These are phyloP conservation scores for Antitype chi DNA, from an alignment of 2,888 invertebrate species.

Conservation along the genomic window DNA sequence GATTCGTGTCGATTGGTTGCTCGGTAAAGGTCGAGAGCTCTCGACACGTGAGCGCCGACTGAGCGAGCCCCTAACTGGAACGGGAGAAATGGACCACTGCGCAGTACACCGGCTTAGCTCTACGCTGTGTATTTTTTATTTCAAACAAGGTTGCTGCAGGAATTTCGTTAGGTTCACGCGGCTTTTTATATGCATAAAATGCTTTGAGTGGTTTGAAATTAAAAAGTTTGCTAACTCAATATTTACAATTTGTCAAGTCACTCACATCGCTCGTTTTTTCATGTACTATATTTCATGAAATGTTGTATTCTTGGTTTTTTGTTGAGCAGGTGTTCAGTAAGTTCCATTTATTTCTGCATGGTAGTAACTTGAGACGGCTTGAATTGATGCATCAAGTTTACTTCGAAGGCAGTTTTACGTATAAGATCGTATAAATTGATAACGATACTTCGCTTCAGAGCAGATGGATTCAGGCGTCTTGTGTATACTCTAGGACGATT, in stretches of 20 bases:
- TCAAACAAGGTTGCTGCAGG: constrained; percentile 76
- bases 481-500: constrained; percentile 19
- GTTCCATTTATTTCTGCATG: constrained; percentile 5
- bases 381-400: constrained; percentile 40
- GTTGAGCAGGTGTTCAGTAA: constrained; percentile 5
- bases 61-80: constrained; percentile 73
- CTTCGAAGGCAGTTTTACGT: constrained; percentile 18
- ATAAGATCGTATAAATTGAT: constrained; percentile 51
- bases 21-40: constrained; percentile 81
- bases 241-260: constrained; percentile 48
- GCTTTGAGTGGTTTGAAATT: constrained; percentile 66
- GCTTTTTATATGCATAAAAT: constrained; percentile 70
- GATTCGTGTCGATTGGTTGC: constrained; percentile 74
- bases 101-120: constrained; percentile 80
- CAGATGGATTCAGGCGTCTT: constrained; percentile 27
- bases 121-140: constrained; percentile 77
- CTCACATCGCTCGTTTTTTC: constrained; percentile 20
- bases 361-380: constrained; percentile 9
- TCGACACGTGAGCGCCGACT: constrained; percentile 83
- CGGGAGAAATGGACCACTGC: constrained; percentile 81
- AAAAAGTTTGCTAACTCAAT: constrained; percentile 61
- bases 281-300: constrained; percentile 11
- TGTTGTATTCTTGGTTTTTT: constrained; percentile 12
- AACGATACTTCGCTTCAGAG: constrained; percentile 33
- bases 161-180: constrained; percentile 70